Conservation (phyloP, 2,113 vertebrate genomes). For the Oxygymnocypris stewartii region DNA sequence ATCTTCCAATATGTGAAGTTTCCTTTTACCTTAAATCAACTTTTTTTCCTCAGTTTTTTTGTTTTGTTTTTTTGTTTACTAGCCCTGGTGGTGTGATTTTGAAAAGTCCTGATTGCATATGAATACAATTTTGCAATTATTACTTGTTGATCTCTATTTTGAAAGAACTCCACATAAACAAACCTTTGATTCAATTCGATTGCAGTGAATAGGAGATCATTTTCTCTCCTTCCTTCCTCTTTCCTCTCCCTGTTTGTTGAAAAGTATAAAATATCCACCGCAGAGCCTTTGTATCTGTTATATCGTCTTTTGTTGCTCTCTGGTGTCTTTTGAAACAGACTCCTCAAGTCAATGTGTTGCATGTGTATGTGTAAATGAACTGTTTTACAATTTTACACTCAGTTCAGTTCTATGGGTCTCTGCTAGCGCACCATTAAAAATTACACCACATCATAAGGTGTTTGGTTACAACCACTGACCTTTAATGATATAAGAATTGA, state of each 20-base stretch:
- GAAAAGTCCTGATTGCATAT: neutral
- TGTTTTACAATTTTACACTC: neutral
- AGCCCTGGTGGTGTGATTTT: no score
- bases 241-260: neutral
- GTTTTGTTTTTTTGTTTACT: neutral
- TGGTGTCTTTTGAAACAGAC: neutral
- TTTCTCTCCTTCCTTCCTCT: neutral
- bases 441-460: neutral
- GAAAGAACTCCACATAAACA: neutral
- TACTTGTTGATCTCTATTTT: neutral
- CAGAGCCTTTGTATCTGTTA: conserved; percentile 11
- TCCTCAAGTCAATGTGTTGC: neutral
- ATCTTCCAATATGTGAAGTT: neutral
- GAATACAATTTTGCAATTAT: neutral
- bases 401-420: neutral
- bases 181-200: conserved; percentile 27
- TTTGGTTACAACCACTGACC: conserved; percentile 13
- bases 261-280: neutral
- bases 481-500: neutral
- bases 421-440: neutral
- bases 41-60: neutral
- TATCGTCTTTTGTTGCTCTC: neutral
- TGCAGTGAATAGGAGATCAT: neutral
- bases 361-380: neutral
- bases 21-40: neutral